A percentile compares a stretch with the other conserved stretches of the same genome.
phyloP scores from a whole-genome alignment of 2,888 invertebrate genomes.

The Helicoverpa assulta region DNA sequence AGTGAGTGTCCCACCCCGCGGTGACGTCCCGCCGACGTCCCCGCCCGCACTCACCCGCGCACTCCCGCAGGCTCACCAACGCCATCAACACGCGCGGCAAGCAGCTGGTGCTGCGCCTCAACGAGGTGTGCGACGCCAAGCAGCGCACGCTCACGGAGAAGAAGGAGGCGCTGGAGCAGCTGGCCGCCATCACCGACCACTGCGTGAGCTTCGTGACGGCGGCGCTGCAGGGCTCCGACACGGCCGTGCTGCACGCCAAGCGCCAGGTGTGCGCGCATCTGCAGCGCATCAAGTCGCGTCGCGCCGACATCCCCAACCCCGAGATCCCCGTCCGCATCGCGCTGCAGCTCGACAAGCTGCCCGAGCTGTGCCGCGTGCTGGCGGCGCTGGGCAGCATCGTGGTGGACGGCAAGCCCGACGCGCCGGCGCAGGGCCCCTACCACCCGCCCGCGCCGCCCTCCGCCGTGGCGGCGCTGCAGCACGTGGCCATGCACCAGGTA shows the following conservation, averaged over 20 bases:
- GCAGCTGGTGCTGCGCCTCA: conserved; percentile 94
- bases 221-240: conserved; percentile 95
- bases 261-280: conserved; percentile 92
- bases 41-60: background rate
- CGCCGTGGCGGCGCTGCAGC: conserved; percentile 79
- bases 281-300: conserved; percentile 94
- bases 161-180: conserved; percentile 94
- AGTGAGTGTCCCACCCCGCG: conserved; percentile 87
- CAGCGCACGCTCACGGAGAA: conserved; percentile 95
- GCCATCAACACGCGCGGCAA: conserved; percentile 95
- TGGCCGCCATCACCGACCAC: conserved; percentile 96
- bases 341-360: conserved; percentile 94
- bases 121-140: conserved; percentile 93
- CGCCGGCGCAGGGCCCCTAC: conserved; percentile 74
- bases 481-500: conserved; percentile 86
- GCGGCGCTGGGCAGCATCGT: conserved; percentile 95
- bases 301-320: conserved; percentile 97
- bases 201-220: conserved; percentile 95
- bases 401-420: conserved; percentile 95
- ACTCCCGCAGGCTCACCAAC: conserved; percentile 92
- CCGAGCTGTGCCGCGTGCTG: conserved; percentile 94
- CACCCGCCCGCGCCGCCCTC: conserved; percentile 69
- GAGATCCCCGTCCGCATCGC: conserved; percentile 96
- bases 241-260: conserved; percentile 95
- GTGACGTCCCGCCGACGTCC: background rate